phyloP scores from a whole-genome alignment of 2,113 vertebrate species.

The Ceyx cyanopectus region DNA sequence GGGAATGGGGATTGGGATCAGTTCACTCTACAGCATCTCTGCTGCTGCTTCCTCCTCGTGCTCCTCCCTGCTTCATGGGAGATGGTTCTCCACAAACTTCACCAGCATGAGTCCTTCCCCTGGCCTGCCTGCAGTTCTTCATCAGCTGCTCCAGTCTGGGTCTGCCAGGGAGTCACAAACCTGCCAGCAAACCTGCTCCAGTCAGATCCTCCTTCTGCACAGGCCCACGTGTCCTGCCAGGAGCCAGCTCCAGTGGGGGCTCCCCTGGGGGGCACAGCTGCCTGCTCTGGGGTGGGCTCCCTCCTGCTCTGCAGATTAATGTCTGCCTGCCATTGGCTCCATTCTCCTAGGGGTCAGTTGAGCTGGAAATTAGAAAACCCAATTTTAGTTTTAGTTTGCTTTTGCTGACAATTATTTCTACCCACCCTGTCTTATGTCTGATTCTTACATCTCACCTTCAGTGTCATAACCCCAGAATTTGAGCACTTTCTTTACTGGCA shows the following conservation, averaged over 20 bases:
- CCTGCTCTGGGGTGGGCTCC: rapidly evolving
- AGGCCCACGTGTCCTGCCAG: neutral
- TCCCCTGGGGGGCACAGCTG: neutral
- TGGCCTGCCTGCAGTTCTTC: neutral
- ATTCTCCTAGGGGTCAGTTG: no score
- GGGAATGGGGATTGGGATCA: neutral
- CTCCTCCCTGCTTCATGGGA: neutral
- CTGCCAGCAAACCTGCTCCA: neutral
- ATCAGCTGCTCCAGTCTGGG: neutral
- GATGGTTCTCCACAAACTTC: neutral
- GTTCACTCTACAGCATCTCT: neutral
- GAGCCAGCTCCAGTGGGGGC: neutral
- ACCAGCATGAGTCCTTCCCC: neutral
- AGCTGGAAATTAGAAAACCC: no score
- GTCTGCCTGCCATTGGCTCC: no score
- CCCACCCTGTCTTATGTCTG: neutral
- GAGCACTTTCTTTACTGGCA: neutral
- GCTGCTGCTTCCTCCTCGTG: neutral
- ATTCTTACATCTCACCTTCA: neutral
- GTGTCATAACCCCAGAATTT: neutral
- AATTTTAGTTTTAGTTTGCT: neutral
- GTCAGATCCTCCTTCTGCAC: no score
- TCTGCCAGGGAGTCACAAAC: neutral
- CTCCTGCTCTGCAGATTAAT: no score
- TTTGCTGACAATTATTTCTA: neutral